Evolutionary conservation across 2,888 invertebrate genomes (phyloP).

Genomic region (Gnatocerus cornutus): DNA sequence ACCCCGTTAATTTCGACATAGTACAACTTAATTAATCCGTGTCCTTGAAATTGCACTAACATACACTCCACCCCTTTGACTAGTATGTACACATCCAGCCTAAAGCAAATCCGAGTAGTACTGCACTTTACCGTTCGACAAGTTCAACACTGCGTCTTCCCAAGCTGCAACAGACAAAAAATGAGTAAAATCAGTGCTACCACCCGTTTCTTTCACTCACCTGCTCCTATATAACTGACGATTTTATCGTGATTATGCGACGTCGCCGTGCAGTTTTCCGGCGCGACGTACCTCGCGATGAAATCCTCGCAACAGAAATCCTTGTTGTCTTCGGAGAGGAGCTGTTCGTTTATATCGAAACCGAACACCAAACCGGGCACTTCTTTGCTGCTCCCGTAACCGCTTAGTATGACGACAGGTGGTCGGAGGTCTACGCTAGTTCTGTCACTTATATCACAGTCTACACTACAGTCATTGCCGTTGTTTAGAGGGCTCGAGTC

Average conservation of each 20-base stretch:
- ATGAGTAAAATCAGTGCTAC: background rate
- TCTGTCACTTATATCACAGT: slow-evolving; percentile 59
- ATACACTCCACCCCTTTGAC: slow-evolving; percentile 51
- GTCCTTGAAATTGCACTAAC: slow-evolving; percentile 39
- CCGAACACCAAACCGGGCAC: slow-evolving; percentile 85
- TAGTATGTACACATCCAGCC: slow-evolving; percentile 52
- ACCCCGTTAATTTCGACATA: slow-evolving; percentile 17
- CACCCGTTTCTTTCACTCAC: slow-evolving; percentile 69
- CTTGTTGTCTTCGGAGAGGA: slow-evolving; percentile 72
- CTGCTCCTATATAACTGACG: slow-evolving; percentile 77
- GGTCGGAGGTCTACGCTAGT: slow-evolving; percentile 70
- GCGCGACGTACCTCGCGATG: slow-evolving; percentile 70
- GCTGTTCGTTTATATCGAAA: slow-evolving; percentile 84
- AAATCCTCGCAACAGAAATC: slow-evolving; percentile 68
- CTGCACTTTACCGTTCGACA: slow-evolving; percentile 72
- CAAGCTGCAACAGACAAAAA: slow-evolving; percentile 76
- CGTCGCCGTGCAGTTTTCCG: slow-evolving; percentile 67
- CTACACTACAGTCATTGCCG: slow-evolving; percentile 49
- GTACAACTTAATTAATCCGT: slow-evolving; percentile 23
- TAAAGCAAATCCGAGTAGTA: slow-evolving; percentile 75
- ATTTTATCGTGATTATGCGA: slow-evolving; percentile 77
- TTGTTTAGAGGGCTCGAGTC: slow-evolving; percentile 32
- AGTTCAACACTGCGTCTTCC: slow-evolving; percentile 78
- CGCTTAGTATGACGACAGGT: slow-evolving; percentile 83
- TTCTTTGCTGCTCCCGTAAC: slow-evolving; percentile 72